Conservation (phyloP, 2,113 vertebrate species). For the Tetrao urogallus region DNA sequence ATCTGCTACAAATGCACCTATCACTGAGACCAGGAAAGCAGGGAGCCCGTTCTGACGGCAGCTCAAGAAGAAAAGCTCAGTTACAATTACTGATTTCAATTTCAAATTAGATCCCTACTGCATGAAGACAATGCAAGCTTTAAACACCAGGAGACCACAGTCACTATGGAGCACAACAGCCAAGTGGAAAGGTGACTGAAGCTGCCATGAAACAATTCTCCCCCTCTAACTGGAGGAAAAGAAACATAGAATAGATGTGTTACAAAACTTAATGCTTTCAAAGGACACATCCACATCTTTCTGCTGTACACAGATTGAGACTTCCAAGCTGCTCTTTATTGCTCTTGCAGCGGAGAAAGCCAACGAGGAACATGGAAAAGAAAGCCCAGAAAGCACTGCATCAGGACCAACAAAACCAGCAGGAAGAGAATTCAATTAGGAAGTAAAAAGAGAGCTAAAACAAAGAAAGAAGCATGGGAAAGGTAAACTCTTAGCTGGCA, state of each 20-base stretch:
- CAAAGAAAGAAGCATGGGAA: background rate
- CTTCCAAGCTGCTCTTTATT: background rate
- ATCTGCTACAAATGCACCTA: background rate
- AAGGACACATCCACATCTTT: background rate
- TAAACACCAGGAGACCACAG: background rate
- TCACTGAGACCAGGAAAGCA: fast-evolving
- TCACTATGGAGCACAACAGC: background rate
- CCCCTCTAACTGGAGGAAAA: background rate
- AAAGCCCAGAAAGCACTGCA: background rate
- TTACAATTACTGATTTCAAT: background rate
- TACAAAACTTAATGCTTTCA: background rate
- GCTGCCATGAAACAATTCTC: background rate
- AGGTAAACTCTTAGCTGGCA: background rate
- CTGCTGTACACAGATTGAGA: background rate
- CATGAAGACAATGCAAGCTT: background rate
- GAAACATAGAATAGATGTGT: background rate
- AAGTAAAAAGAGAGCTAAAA: background rate
- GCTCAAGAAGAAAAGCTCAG: background rate
- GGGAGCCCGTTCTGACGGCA: background rate
- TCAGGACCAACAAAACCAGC: background rate
- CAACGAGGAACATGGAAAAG: background rate
- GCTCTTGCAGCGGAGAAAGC: background rate
- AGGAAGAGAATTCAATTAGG: background rate
- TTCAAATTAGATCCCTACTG: background rate
- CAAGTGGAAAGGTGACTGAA: background rate